Conservation (phyloP, 30 jellyfish, hydroid and myxozoan genomes). For the Aurelia sp. region DNA sequence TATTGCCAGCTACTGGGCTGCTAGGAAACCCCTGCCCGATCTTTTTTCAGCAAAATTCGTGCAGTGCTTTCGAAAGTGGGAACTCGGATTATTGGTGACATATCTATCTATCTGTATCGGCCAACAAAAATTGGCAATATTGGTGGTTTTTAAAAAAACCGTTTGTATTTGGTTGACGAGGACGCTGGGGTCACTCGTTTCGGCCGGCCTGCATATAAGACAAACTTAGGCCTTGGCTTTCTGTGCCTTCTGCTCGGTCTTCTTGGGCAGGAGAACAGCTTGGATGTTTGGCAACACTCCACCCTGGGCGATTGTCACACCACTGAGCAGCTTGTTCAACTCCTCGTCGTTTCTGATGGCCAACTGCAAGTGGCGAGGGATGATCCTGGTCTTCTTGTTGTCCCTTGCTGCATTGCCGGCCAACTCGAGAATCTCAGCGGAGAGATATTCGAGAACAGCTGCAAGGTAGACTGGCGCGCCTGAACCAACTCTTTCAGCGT, state of each 20-base stretch:
- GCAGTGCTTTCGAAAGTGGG: no score
- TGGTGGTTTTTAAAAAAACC: constrained; percentile 44
- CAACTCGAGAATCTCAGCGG: constrained; percentile 95
- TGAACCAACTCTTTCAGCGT: constrained; percentile 90
- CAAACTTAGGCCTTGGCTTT: no score
- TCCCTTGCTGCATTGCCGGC: constrained; percentile 99
- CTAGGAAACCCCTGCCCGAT: no score
- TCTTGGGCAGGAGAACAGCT: constrained; percentile 96
- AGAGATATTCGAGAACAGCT: constrained; percentile 91
- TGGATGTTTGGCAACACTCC: constrained; percentile 97
- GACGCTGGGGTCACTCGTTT: no score
- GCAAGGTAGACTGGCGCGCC: constrained; percentile 98
- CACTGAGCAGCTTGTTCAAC: constrained; percentile 87
- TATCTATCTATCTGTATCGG: background rate
- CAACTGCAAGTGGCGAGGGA: constrained; percentile 93
- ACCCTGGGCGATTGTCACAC: constrained; percentile 97
- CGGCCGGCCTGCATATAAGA: no score
- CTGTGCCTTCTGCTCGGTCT: constrained; percentile 56
- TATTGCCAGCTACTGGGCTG: no score
- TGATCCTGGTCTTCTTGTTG: constrained; percentile 85
- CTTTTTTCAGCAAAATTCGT: no score
- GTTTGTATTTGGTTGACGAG: background rate
- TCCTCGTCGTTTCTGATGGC: constrained; percentile 98
- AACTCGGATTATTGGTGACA: no score
- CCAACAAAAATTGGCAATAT: constrained; percentile 1